Conservation (phyloP, 2,888 invertebrate genomes). For the Lagria hirta region DNA sequence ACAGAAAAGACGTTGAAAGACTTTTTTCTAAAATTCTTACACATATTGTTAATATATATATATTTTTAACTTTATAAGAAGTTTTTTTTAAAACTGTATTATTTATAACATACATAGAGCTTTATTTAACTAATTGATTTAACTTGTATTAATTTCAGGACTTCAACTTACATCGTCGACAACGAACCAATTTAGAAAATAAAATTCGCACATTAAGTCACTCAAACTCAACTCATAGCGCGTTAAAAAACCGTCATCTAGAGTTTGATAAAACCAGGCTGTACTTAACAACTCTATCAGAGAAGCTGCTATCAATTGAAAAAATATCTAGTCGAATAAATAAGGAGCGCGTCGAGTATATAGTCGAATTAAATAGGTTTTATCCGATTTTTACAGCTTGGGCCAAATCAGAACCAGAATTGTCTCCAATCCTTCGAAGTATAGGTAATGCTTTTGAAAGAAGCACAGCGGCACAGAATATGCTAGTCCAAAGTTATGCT, state of each 20-base stretch:
- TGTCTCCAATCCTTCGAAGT: constrained; percentile 54
- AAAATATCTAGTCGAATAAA: constrained; percentile 65
- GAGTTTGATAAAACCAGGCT: constrained; percentile 66
- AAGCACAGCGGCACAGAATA: constrained; percentile 57
- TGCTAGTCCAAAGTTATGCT: constrained; percentile 52
- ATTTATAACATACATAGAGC: too few relatives aligned
- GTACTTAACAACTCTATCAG: constrained; percentile 62
- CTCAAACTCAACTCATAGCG: constrained; percentile 47
- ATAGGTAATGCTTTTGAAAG: constrained; percentile 56
- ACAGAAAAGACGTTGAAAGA: too few relatives aligned
- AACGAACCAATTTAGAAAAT: constrained; percentile 57
- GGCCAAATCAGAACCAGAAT: constrained; percentile 61
- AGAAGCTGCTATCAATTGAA: constrained; percentile 65
- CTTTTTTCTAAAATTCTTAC: too few relatives aligned
- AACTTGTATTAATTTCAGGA: constrained; percentile 54
- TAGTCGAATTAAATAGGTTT: constrained; percentile 60
- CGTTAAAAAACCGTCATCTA: constrained; percentile 60
- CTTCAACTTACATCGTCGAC: constrained; percentile 63
- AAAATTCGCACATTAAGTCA: constrained; percentile 50
- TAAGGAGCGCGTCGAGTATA: constrained; percentile 63
- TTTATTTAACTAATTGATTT: too few relatives aligned
- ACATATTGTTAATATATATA: too few relatives aligned
- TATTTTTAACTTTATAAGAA: too few relatives aligned
- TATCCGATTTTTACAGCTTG: constrained; percentile 65
- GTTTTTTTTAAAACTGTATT: too few relatives aligned